Evolutionary conservation across 2,113 vertebrate species (phyloP).

Genomic region (Gasterosteus nipponicus): DNA sequence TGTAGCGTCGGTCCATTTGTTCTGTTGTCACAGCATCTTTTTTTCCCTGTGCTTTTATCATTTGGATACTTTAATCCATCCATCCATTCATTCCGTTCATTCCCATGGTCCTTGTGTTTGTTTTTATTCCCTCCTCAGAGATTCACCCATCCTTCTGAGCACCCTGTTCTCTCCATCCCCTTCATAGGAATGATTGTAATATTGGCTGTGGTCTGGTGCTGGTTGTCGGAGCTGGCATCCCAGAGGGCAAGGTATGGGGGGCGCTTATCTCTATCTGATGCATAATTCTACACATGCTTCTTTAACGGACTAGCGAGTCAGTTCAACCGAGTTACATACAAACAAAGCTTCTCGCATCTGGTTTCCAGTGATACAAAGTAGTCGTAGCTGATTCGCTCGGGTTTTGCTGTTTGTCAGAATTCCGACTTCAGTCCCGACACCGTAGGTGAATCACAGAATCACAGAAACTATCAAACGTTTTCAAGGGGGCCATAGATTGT

Average conservation of each 20-base stretch:
- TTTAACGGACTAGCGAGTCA: constrained; percentile 26
- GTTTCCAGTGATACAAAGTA: neutral
- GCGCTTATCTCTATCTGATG: constrained; percentile 63
- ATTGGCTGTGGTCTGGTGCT: constrained; percentile 92
- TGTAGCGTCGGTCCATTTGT: constrained; percentile 39
- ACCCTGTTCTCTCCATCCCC: constrained; percentile 87
- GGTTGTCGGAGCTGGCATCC: constrained; percentile 90
- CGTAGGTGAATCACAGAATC: neutral
- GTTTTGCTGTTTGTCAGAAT: neutral
- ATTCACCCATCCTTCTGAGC: constrained; percentile 84
- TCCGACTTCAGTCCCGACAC: neutral
- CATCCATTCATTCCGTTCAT: constrained; percentile 69
- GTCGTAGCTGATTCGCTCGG: neutral
- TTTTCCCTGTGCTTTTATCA: constrained; percentile 49
- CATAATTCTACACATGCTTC: constrained; percentile 13
- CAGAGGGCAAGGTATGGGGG: constrained; percentile 87
- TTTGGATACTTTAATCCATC: constrained; percentile 54
- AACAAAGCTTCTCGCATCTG: neutral
- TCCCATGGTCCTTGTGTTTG: constrained; percentile 70
- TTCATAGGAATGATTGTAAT: constrained; percentile 94
- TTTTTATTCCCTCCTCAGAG: constrained; percentile 80
- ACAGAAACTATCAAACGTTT: neutral
- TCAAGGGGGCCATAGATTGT: neutral
- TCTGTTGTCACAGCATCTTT: constrained; percentile 20
- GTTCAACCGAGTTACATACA: constrained; percentile 26